Conservation (phyloP, 2,888 invertebrate genomes). For the Coelopa pilipes region DNA sequence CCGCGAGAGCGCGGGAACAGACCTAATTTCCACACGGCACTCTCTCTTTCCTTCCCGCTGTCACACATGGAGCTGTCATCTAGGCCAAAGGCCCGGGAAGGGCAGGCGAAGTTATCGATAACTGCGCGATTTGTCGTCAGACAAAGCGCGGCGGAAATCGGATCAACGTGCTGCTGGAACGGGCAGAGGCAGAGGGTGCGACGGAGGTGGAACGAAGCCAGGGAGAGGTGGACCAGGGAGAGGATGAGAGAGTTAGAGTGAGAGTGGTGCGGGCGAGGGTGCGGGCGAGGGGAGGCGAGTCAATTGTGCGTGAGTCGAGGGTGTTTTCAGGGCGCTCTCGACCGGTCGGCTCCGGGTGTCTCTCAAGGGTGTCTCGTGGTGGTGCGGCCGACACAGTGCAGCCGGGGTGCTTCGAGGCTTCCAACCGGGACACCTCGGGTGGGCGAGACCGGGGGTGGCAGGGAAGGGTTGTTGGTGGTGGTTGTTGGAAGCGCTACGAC, state of each 20-base stretch:
- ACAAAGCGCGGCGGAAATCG: not conserved
- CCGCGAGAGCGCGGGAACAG: not conserved
- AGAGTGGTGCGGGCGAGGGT: constrained; percentile 10
- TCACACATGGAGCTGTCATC: constrained; percentile 8
- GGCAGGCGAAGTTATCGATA: constrained; percentile 15
- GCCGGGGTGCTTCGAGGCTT: not conserved
- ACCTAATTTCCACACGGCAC: not conserved
- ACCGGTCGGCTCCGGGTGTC: too few species aligned
- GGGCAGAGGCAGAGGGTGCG: not conserved
- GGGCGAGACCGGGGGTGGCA: too few species aligned
- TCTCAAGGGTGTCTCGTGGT: not conserved
- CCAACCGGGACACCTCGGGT: not conserved
- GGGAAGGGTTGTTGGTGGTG: too few species aligned
- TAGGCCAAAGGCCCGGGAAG: not conserved
- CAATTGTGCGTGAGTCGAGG: not conserved
- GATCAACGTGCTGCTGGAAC: not conserved
- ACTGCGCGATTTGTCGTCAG: not conserved
- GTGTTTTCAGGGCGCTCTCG: not conserved
- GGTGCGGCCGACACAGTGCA: not conserved
- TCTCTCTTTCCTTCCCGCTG: not conserved
- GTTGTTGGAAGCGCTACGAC: too few species aligned
- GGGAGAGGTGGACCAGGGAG: not conserved
- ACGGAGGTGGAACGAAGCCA: too few species aligned
- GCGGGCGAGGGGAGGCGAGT: not conserved
- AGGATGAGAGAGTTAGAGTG: not conserved